phyloP scores from a whole-genome alignment of 1,140 invertebrate genomes.

The Lepidurus apus region DNA sequence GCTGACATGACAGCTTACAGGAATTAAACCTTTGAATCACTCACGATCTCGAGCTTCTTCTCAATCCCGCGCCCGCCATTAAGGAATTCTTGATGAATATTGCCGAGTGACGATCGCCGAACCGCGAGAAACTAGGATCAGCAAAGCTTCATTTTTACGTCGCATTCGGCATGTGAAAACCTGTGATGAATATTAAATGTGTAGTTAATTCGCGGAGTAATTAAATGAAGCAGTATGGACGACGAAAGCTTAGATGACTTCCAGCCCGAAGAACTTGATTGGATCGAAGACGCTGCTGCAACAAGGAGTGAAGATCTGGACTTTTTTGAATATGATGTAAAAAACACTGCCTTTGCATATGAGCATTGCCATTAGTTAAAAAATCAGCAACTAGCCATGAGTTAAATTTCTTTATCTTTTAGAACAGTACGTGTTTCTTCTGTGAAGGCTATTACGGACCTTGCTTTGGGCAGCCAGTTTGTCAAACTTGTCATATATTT shows the following conservation, averaged over 20 bases:
- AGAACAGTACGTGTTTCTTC: conserved; percentile 65
- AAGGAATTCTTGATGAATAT: background rate
- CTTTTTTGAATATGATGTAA: conserved; percentile 44
- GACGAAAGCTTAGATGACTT: conserved; percentile 12
- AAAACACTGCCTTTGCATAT: background rate
- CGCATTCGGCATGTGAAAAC: conserved; percentile 28
- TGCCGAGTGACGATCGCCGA: background rate
- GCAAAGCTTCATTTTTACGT: conserved; percentile 32
- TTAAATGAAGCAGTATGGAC: conserved; percentile 8
- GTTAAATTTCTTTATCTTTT: conserved; percentile 41
- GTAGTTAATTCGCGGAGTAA: background rate
- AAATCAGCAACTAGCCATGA: background rate
- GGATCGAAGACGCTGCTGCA: conserved; percentile 31
- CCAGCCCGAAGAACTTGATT: conserved; percentile 31
- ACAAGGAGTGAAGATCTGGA: conserved; percentile 37
- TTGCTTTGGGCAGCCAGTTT: conserved; percentile 84
- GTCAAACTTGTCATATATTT: conserved; percentile 85
- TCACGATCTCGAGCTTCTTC: background rate
- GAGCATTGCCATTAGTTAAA: background rate
- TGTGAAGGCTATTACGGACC: conserved; percentile 91
- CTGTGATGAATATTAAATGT: conserved; percentile 22
- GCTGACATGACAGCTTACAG: too few relatives aligned
- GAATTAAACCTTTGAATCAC: background rate
- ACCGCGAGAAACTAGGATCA: conserved; percentile 6
- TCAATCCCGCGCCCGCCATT: background rate